Conservation (phyloP, 92 coral and sea anemone genomes). For the Blastomussa wellsi region DNA sequence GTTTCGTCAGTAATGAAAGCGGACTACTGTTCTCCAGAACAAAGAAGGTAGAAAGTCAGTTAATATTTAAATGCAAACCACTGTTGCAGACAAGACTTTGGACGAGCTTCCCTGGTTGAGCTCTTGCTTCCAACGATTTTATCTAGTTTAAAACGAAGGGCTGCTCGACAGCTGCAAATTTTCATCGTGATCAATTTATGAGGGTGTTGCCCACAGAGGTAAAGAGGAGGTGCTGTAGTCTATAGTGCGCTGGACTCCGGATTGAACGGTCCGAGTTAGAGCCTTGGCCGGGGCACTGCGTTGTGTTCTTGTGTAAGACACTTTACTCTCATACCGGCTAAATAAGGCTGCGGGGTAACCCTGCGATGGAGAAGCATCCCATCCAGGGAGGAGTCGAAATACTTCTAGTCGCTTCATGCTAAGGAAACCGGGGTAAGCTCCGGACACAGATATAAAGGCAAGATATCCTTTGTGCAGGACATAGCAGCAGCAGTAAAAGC, state of each 20-base stretch:
- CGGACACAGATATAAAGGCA: no score
- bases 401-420: no score
- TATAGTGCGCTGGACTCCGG: no score
- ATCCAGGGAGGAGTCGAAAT: no score
- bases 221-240: no score
- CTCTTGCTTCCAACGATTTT: background rate
- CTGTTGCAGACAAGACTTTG: background rate
- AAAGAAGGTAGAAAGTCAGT: conserved; percentile 54
- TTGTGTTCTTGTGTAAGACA: no score
- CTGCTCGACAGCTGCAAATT: background rate
- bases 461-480: background rate
- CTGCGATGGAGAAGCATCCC: no score
- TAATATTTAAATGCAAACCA: background rate
- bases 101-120: background rate
- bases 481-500: background rate
- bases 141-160: background rate
- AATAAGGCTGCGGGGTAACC: no score
- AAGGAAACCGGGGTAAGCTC: no score
- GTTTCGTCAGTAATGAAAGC: conserved; percentile 83
- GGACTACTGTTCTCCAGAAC: conserved; percentile 76
- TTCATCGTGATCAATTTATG: background rate
- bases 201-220: background rate
- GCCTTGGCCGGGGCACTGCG: no score
- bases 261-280: no score
- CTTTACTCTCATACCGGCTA: no score